Conservation (phyloP, 2,797 vertebrate species). For the Anabas testudineus region DNA sequence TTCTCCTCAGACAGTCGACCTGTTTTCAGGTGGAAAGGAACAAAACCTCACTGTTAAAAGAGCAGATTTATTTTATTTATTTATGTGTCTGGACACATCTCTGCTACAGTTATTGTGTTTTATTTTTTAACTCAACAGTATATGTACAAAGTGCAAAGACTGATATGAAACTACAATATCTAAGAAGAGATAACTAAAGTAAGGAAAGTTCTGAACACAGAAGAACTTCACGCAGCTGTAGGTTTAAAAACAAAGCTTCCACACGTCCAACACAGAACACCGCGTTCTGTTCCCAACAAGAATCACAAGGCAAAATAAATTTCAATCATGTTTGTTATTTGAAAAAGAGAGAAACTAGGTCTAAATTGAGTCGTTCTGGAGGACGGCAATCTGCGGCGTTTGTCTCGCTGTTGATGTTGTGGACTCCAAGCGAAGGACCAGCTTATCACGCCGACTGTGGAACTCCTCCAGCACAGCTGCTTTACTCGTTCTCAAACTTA, state of each 20-base stretch:
- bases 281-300: not conserved
- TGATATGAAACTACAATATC: conserved; percentile 47
- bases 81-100: conserved; percentile 46
- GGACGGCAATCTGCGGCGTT: not conserved
- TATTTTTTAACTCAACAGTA: conserved; percentile 36
- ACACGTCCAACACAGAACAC: conserved; percentile 15
- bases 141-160: conserved; percentile 64
- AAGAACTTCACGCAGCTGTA: conserved; percentile 15
- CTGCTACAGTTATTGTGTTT: conserved; percentile 12
- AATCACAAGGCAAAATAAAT: conserved; percentile 13
- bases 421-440: conserved; percentile 11
- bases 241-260: conserved; percentile 42
- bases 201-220: conserved; percentile 14
- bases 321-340: conserved; percentile 5
- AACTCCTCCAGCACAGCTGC: conserved; percentile 25
- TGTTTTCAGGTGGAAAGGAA: not conserved
- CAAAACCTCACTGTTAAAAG: conserved; percentile 32
- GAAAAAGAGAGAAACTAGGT: conserved; percentile 6
- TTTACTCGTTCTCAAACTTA: conserved; percentile 92
- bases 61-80: conserved; percentile 67
- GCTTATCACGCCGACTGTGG: not conserved
- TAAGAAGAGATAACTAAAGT: conserved; percentile 33
- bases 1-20: not conserved
- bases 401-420: not conserved
- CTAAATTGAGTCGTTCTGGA: not conserved